Percentiles rank a stretch among this genome's conserved stretches.
Evolutionary conservation across 2,888 invertebrate genomes (phyloP).

Genomic region (Torymus auratus): DNA sequence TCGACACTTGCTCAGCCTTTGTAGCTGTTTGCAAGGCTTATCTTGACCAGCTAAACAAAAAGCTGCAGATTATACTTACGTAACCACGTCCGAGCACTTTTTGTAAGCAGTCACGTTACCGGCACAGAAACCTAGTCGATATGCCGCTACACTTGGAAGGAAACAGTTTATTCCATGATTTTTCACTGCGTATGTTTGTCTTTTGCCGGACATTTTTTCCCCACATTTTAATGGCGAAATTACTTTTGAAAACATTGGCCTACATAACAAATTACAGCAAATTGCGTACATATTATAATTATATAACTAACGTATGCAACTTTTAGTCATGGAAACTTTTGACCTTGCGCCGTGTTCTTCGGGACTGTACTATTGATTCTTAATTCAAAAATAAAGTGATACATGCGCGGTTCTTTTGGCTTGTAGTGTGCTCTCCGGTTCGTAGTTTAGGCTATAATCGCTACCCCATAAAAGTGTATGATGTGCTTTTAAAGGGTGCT

Average conservation of each 20-base stretch:
- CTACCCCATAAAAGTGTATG: constrained; percentile 72
- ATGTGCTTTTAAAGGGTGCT: constrained; percentile 76
- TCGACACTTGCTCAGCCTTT: constrained; percentile 53
- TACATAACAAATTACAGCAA: constrained; percentile 11
- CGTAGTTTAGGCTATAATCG: constrained; percentile 73
- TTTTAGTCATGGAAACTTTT: no score
- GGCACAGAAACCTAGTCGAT: constrained; percentile 45
- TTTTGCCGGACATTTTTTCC: constrained; percentile 7
- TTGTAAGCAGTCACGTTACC: constrained; percentile 53
- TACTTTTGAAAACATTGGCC: constrained; percentile 31
- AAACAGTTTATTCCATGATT: constrained; percentile 50
- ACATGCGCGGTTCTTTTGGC: constrained; percentile 1
- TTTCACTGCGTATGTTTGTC: constrained; percentile 38
- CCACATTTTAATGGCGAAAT: not conserved
- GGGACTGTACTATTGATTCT: constrained; percentile 10
- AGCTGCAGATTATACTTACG: constrained; percentile 54
- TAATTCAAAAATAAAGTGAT: constrained; percentile 37
- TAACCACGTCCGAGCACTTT: constrained; percentile 52
- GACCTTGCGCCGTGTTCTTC: not conserved
- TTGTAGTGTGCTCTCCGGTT: constrained; percentile 28
- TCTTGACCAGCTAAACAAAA: constrained; percentile 55
- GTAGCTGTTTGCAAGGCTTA: constrained; percentile 51
- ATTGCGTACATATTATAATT: not conserved
- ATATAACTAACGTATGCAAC: not conserved
- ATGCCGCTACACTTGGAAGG: constrained; percentile 38